Conservation (phyloP, 2,888 invertebrate genomes). For the Notodonta ziczac region DNA sequence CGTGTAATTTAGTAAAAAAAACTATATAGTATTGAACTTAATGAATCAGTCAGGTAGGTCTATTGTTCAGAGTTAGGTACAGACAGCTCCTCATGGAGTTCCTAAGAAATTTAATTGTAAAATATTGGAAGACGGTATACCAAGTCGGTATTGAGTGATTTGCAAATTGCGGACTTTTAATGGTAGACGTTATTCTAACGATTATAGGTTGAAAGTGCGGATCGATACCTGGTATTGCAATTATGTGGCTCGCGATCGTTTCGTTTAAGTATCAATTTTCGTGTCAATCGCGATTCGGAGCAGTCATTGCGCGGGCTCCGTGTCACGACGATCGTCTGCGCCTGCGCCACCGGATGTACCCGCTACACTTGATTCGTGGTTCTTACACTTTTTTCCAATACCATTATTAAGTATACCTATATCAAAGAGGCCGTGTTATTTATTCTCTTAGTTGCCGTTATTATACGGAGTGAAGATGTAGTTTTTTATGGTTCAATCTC, state of each 20-base stretch:
- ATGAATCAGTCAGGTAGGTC: constrained; percentile 4
- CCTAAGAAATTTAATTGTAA: constrained; percentile 10
- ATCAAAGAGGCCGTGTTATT: constrained; percentile 69
- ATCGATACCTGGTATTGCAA: constrained; percentile 33
- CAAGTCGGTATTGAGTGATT: constrained; percentile 15
- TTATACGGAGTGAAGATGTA: constrained; percentile 69
- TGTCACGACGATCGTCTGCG: constrained; percentile 18
- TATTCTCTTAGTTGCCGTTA: constrained; percentile 71
- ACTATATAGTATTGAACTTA: constrained; percentile 7
- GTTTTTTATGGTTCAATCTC: constrained; percentile 65
- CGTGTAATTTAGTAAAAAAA: neutral
- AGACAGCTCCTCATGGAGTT: constrained; percentile 5
- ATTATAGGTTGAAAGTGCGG: constrained; percentile 20
- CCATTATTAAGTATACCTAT: constrained; percentile 66
- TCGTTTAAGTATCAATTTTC: constrained; percentile 47
- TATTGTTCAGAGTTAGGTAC: neutral
- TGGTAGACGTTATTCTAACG: constrained; percentile 14
- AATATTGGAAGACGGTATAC: neutral
- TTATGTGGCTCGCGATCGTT: constrained; percentile 36
- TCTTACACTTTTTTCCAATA: constrained; percentile 52
- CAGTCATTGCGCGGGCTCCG: constrained; percentile 26
- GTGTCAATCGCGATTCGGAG: constrained; percentile 34
- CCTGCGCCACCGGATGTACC: constrained; percentile 55
- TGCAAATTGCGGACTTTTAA: constrained; percentile 24
- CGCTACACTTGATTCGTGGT: constrained; percentile 54